These are phyloP conservation scores for Bembecia ichneumoniformis DNA, from an alignment of 2,888 invertebrate genomes.

Conservation along the genomic window DNA sequence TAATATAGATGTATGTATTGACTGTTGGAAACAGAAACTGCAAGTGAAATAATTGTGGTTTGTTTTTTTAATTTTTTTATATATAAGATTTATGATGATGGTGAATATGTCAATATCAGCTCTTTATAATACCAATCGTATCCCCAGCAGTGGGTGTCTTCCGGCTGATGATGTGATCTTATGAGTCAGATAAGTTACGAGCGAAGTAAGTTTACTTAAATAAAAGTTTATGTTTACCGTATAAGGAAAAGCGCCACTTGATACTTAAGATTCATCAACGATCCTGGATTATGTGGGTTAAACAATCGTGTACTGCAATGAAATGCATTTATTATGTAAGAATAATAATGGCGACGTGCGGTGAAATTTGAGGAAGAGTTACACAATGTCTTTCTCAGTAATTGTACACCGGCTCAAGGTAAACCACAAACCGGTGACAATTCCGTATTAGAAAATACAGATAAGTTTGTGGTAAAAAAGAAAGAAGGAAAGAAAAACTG, in stretches of 20 bases:
- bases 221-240: background rate
- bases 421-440: slow-evolving; percentile 21
- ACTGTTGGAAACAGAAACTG: too few relatives aligned
- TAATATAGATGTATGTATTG: too few relatives aligned
- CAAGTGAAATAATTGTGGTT: too few relatives aligned
- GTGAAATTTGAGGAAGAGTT: slow-evolving; percentile 23
- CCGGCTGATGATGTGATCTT: background rate
- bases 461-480: too few relatives aligned
- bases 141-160: too few relatives aligned
- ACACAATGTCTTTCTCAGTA: slow-evolving; percentile 19
- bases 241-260: background rate
- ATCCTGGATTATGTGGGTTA: background rate
- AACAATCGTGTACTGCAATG: background rate
- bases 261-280: background rate
- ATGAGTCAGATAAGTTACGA: background rate
- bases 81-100: too few relatives aligned
- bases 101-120: background rate
- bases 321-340: background rate
- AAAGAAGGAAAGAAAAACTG: too few relatives aligned
- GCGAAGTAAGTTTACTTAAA: background rate
- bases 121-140: too few relatives aligned
- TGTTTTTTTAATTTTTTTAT: too few relatives aligned
- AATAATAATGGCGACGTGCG: slow-evolving; percentile 1
- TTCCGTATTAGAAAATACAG: slow-evolving; percentile 8
- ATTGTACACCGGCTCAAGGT: slow-evolving; percentile 15